phyloP scores from a whole-genome alignment of 2,797 vertebrate genomes.

The Balearica regulorum region DNA sequence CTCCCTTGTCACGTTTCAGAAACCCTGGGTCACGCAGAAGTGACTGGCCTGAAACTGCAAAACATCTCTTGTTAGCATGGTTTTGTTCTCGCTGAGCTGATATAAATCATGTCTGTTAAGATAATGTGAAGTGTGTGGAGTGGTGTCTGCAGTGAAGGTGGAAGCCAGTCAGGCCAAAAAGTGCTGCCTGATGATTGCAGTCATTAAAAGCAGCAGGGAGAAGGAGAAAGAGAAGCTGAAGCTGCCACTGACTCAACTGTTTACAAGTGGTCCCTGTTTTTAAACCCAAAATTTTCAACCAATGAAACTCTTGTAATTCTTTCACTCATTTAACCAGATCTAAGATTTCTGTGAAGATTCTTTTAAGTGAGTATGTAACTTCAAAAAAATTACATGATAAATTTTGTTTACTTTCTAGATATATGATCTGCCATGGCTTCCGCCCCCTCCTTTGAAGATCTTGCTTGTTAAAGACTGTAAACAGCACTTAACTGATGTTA shows the following conservation, averaged over 20 bases:
- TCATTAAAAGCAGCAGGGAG: not conserved
- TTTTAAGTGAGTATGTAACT: not conserved
- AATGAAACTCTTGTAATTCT: not conserved
- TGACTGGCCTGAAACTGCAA: not conserved
- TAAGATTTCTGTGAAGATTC: not conserved
- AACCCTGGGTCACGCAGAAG: not conserved
- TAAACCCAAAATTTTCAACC: not conserved
- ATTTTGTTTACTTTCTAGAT: not conserved
- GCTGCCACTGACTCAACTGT: not conserved
- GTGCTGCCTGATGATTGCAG: not conserved
- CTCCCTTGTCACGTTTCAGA: not conserved
- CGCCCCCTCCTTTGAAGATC: not conserved
- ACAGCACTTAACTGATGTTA: not conserved
- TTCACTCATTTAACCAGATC: not conserved
- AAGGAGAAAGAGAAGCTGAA: not conserved
- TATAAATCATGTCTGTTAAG: fast-evolving
- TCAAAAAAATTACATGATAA: not conserved
- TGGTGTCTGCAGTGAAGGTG: not conserved
- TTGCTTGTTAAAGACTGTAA: not conserved
- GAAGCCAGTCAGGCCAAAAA: not conserved
- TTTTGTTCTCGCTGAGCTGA: not conserved
- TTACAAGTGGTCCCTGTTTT: not conserved
- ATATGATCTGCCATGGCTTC: not conserved
- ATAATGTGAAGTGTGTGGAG: not conserved
- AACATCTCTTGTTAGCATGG: not conserved